Percentiles rank a stretch among this genome's conserved stretches.
Evolutionary conservation across 2,113 vertebrate genomes (phyloP).

Genomic region (Nibea coibor): DNA sequence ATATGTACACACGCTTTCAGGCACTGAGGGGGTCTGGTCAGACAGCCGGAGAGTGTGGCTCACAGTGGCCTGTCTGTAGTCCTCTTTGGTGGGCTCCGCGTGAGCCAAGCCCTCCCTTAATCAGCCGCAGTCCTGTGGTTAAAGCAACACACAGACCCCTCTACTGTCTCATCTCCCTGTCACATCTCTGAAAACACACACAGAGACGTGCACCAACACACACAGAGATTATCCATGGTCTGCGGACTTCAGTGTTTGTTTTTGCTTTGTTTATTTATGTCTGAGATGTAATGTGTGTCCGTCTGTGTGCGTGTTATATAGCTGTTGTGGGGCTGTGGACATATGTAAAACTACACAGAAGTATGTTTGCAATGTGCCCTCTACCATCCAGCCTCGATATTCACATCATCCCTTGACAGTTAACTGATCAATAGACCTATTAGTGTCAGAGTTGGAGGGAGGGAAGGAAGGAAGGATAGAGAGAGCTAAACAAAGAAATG

Average conservation of each 20-base stretch:
- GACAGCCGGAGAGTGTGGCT: slow-evolving; percentile 46
- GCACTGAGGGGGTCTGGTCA: slow-evolving; percentile 55
- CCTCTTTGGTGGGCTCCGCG: slow-evolving; percentile 65
- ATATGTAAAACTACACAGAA: slow-evolving; percentile 35
- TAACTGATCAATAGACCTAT: slow-evolving; percentile 71
- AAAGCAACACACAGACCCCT: slow-evolving; percentile 65
- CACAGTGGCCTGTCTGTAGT: slow-evolving; percentile 73
- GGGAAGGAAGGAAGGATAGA: slow-evolving; percentile 26
- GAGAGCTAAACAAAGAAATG: slow-evolving; percentile 53
- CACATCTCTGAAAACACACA: slow-evolving; percentile 51
- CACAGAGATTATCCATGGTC: slow-evolving; percentile 61
- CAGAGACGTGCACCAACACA: slow-evolving; percentile 1
- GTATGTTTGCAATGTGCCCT: slow-evolving; percentile 42
- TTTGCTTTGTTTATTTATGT: slow-evolving; percentile 61
- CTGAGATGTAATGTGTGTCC: slow-evolving; percentile 49
- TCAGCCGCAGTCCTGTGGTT: slow-evolving; percentile 63
- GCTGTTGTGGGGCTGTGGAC: slow-evolving; percentile 22
- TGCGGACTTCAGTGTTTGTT: slow-evolving; percentile 61
- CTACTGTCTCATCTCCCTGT: slow-evolving; percentile 68
- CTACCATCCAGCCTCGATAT: slow-evolving; percentile 35
- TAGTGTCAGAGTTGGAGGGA: slow-evolving; percentile 34
- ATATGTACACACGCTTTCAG: slow-evolving; percentile 20
- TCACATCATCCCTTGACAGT: slow-evolving; percentile 47
- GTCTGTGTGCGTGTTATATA: slow-evolving; percentile 4
- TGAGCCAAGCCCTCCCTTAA: slow-evolving; percentile 51